phyloP scores from a whole-genome alignment of 1,140 invertebrate species.

The Philopotamus ludificatus region DNA sequence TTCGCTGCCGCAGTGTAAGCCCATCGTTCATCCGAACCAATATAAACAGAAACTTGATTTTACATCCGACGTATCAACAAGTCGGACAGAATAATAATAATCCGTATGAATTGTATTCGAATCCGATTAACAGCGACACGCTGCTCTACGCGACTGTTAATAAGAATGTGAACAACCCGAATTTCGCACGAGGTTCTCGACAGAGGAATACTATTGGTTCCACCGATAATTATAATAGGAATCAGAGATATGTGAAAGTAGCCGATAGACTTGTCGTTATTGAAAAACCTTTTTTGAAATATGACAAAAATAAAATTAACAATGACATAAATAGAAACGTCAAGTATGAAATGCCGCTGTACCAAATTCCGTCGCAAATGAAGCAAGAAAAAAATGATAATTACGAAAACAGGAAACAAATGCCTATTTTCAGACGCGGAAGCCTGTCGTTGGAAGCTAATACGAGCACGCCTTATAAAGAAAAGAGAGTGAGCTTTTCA shows the following conservation, averaged over 20 bases:
- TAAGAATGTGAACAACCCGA: conserved; percentile 16
- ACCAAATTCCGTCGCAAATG: neutral
- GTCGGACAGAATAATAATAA: neutral
- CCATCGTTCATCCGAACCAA: conserved; percentile 26
- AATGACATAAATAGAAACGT: neutral
- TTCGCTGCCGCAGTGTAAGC: conserved; percentile 34
- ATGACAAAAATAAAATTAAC: neutral
- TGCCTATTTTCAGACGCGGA: conserved; percentile 33
- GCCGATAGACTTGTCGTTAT: neutral
- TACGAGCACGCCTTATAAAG: conserved; percentile 14
- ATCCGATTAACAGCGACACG: neutral
- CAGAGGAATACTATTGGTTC: conserved; percentile 29
- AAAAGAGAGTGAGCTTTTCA: conserved; percentile 36
- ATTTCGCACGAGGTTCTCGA: conserved; percentile 32
- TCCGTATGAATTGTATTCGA: neutral
- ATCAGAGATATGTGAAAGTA: neutral
- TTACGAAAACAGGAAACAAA: conserved; percentile 5
- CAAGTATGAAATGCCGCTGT: neutral
- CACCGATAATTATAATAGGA: neutral
- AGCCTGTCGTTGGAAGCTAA: conserved; percentile 24
- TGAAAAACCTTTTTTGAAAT: neutral
- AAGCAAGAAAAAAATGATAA: neutral
- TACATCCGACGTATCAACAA: neutral
- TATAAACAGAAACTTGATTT: conserved; percentile 9
- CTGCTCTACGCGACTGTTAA: neutral